Conservation (phyloP, 2,113 vertebrate genomes). For the Ptyas mucosa region DNA sequence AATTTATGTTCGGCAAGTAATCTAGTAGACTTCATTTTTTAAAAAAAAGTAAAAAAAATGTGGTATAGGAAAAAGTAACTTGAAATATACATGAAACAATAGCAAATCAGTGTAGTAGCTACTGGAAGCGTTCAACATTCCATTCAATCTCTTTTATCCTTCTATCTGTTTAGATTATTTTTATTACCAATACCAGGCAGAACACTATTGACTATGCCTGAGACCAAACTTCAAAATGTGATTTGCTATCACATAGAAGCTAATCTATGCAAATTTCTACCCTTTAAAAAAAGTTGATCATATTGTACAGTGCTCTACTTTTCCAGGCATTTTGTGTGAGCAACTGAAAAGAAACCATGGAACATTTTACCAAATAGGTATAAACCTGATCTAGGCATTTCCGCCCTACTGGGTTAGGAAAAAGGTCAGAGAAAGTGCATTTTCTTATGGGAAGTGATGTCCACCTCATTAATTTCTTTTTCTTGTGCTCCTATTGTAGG, state of each 20-base stretch:
- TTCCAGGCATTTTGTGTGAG: neutral
- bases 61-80: neutral
- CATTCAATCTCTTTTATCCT: neutral
- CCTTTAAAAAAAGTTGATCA: neutral
- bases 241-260: neutral
- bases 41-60: neutral
- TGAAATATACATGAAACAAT: neutral
- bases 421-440: neutral
- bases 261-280: neutral
- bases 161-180: neutral
- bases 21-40: neutral
- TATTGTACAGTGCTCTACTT: neutral
- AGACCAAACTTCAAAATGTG: neutral
- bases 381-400: neutral
- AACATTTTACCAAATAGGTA: neutral
- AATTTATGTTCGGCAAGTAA: neutral
- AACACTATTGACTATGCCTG: neutral
- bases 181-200: neutral
- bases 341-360: neutral
- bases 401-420: neutral
- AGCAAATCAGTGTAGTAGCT: neutral
- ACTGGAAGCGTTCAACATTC: neutral
- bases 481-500: constrained; percentile 73
- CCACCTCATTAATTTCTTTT: constrained; percentile 35
- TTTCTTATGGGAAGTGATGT: neutral